Base-by-base conservation (phyloP, 2,113 vertebrate genomes). In the Menidia beryllina region DNA sequence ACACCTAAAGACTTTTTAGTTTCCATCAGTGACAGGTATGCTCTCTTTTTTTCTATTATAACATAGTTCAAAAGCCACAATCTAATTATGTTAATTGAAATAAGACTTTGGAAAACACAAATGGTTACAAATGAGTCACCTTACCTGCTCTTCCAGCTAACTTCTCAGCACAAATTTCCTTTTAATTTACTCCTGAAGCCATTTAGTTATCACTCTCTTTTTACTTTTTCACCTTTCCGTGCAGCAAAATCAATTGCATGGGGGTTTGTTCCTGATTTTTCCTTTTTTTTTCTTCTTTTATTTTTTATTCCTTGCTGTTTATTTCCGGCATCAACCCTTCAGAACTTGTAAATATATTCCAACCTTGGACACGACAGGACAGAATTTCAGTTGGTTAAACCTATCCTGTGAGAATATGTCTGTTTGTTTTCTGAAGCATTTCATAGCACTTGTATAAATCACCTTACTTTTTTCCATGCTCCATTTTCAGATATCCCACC, bases 1-100 rank as follows among this genome's bases (percentile, higher is more conserved):
- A 98, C 97, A 59, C 98, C 98, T 24, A 98, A 96, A 93, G 98
- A 99, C 85, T 99, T 99, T 73, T 81, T 99, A 59, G 97, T 99
- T 69, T 99, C 97, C 55, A 98, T 99, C 85, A 99, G 97, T 88
- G 97, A 99, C 95, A 94, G 98, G 98, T 99, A 59, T 7, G 7
- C n/a, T 26, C 23, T 26, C 19, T n/a, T 34, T 23, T 1, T 1
- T 26, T 51, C 19, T 13, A 1, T 4, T 0, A n/a, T 30, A 48
- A 48, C 13, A 30, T 17, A 0, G 13, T 4, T 38, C 20, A 19
- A 41, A 58, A 23, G 4, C 20, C 21, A 23, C 21, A 41, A 17
- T 17, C 7, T 52, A 45, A 5, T 8, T 17, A 25, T 15, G 4
- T 52, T 21, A 4, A 34, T 55, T 38, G 5, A 20, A 9, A 34